Conservation (phyloP, 2,113 vertebrate genomes). For the Poeciliopsis retropinna region DNA sequence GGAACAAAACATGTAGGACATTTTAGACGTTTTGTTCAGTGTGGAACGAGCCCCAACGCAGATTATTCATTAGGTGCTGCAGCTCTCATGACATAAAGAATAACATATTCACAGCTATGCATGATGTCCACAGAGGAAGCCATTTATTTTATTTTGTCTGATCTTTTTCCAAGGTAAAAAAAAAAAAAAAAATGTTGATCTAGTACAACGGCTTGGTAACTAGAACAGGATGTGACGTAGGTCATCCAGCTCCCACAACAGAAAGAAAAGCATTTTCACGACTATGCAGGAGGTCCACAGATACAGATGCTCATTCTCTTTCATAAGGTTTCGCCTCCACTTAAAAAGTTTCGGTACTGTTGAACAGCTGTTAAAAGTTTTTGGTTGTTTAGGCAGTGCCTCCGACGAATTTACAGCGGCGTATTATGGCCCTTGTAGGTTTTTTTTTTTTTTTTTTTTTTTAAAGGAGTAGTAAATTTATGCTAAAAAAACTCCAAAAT, state of each 20-base stretch:
- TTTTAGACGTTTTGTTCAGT: not conserved
- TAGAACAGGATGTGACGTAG: not conserved
- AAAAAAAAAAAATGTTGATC: too few relatives aligned
- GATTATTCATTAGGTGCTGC: not conserved
- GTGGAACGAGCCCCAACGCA: not conserved
- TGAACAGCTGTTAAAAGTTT: not conserved
- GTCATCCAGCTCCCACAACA: not conserved
- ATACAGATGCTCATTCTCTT: not conserved
- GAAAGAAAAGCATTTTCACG: not conserved
- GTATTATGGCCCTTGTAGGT: too few relatives aligned
- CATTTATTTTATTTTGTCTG: not conserved
- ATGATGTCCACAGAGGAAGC: not conserved
- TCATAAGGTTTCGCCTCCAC: not conserved
- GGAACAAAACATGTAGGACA: slow-evolving; percentile 3
- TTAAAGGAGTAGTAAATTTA: too few relatives aligned
- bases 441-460: too few relatives aligned
- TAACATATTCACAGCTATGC: not conserved
- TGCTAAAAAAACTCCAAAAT: too few relatives aligned
- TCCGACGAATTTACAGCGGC: too few relatives aligned
- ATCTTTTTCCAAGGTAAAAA: not conserved
- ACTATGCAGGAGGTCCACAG: not conserved
- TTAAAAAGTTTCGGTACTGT: not conserved
- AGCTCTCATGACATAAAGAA: not conserved
- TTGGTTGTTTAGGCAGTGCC: too few relatives aligned
- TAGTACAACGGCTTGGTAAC: not conserved